Base-by-base conservation (phyloP, 2,888 invertebrate genomes). In the Harmothoe impar region DNA sequence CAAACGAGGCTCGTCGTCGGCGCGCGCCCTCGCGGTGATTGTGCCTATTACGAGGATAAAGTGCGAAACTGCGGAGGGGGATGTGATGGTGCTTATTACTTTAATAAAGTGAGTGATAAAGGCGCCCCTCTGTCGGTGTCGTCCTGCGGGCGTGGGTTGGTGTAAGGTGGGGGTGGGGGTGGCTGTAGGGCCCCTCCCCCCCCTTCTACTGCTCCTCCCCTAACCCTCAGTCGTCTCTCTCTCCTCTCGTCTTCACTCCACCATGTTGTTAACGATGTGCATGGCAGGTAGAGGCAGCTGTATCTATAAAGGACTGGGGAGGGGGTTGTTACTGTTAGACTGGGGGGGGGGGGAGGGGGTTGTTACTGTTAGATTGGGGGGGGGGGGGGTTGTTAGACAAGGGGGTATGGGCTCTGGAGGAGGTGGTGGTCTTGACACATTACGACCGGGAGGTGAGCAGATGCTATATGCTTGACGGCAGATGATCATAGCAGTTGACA, bases 41-140 rank as follows among this genome's bases (percentile, higher is more conserved):
- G 84, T 84, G 84, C 84, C 43, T 84, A 84, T 84, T 84, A 84
- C 84, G 84, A 84, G 52, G 33, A 84, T 84, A 84, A 84, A 84
- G 84, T 84, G 84, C 84, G 84, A 84, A 84, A 84, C 84, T 84
- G 20, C 52, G 84, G 84, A 84, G 43, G 33, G 84, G 84, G 52
- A 84, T 84, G 84, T 84, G 84, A 84, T 84, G 84, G 84, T 84
- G 84, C 84, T 84, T 84, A 84, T 84, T 84, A 84, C 84, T 84
- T 84, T 84, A 84, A 84, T 84, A 84, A 51, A 51, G 84, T 25
- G 84, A 84, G 52, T 35, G 84, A 84, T 51, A 43, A 72, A 72
- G 72, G 25, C 15, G 72, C 12, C 29, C 25, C n/a, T 25, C 72
- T 72, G 31, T n/a, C n/a, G 72, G 25, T 15, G 72, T 72, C 15